These are phyloP conservation scores for Pyrgilauda ruficollis DNA, from an alignment of 2,113 vertebrate genomes.

Conservation along the genomic window DNA sequence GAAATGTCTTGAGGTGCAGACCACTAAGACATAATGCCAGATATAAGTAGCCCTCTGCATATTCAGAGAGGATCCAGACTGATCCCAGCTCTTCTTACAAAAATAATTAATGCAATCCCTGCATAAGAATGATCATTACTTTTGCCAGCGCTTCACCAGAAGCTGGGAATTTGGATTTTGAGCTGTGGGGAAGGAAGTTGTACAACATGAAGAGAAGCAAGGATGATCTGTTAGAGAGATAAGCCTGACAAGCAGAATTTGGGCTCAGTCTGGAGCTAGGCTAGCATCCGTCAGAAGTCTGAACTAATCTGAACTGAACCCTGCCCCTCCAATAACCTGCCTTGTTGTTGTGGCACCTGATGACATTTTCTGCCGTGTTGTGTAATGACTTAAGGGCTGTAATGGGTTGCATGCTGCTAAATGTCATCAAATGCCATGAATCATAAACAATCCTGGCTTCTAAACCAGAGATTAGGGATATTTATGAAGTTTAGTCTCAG, in stretches of 20 bases:
- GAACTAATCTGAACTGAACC: slow-evolving; percentile 46
- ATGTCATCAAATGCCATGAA: slow-evolving; percentile 61
- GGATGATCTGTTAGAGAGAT: slow-evolving; percentile 32
- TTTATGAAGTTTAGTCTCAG: slow-evolving; percentile 61
- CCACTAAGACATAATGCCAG: neutral
- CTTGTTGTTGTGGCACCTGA: slow-evolving; percentile 53
- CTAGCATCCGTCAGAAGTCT: slow-evolving; percentile 20
- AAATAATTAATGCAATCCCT: neutral
- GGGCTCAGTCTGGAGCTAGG: neutral
- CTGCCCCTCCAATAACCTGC: slow-evolving; percentile 49
- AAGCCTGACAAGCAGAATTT: slow-evolving; percentile 46
- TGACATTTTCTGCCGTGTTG: slow-evolving; percentile 55
- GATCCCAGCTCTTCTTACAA: neutral
- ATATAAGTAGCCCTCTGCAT: neutral
- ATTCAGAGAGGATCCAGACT: neutral
- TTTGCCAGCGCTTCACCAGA: neutral
- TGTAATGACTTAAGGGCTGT: slow-evolving; percentile 59
- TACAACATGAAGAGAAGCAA: neutral
- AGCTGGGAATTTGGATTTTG: neutral
- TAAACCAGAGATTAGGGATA: slow-evolving; percentile 61
- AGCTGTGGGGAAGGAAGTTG: neutral
- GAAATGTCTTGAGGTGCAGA: neutral
- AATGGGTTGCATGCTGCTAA: slow-evolving; percentile 57
- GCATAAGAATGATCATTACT: neutral
- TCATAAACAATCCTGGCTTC: slow-evolving; percentile 65